Percentiles rank a stretch among this genome's conserved stretches.
Conservation (phyloP, 2,113 vertebrate species). For the Zingel zingel region DNA sequence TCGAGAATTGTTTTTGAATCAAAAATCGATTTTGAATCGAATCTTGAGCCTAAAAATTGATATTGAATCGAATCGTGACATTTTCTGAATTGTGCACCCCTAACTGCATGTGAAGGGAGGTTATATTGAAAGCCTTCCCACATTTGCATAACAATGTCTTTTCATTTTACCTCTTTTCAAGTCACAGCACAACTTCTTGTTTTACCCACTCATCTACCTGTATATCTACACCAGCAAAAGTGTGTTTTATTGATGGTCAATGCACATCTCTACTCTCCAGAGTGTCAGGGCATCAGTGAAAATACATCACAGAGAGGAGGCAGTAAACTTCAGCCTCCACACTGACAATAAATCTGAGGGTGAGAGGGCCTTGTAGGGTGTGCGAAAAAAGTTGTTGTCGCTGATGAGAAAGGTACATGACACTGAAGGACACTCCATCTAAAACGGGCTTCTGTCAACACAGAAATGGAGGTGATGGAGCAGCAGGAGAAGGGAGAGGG, state of each 20-base stretch:
- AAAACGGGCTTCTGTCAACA: slow-evolving; percentile 75
- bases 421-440: slow-evolving; percentile 83
- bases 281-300: slow-evolving; percentile 77
- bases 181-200: slow-evolving; percentile 37
- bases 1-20: no score
- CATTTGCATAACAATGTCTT: slow-evolving; percentile 28
- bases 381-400: slow-evolving; percentile 67
- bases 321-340: slow-evolving; percentile 77
- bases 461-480: slow-evolving; percentile 61
- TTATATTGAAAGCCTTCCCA: slow-evolving; percentile 6
- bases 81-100: no score
- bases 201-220: slow-evolving; percentile 45
- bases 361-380: slow-evolving; percentile 77
- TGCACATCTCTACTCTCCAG: slow-evolving; percentile 74
- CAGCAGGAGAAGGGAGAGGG: slow-evolving; percentile 31
- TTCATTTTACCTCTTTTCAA: slow-evolving; percentile 21
- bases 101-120: background rate
- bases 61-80: no score
- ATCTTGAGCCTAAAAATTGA: no score
- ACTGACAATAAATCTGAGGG: slow-evolving; percentile 81
- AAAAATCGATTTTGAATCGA: no score
- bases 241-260: slow-evolving; percentile 78
- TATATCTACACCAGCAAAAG: slow-evolving; percentile 60
- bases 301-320: slow-evolving; percentile 80
- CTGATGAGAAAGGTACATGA: slow-evolving; percentile 83